A percentile compares a stretch with the other conserved stretches of the same genome.
These are phyloP conservation scores for Microcebus tavaratra DNA, from an alignment of 2,113 vertebrate genomes.

Conservation along the genomic window DNA sequence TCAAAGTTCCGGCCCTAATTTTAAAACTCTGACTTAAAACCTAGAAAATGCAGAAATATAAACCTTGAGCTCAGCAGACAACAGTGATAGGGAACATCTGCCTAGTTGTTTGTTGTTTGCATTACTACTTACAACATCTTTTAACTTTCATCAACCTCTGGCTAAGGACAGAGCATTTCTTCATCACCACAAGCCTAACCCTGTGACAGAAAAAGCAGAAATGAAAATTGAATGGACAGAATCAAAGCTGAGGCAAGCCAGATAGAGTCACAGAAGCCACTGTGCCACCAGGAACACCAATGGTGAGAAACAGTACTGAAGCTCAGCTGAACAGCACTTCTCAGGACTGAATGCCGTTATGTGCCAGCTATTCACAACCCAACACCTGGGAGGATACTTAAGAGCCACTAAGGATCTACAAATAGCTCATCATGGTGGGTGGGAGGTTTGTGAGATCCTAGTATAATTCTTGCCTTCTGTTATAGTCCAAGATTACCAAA, in stretches of 20 bases:
- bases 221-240: neutral
- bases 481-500: neutral
- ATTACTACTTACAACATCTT: slow-evolving; percentile 30
- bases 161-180: slow-evolving; percentile 1
- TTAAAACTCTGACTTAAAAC: slow-evolving; percentile 35
- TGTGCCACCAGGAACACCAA: neutral
- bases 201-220: slow-evolving; percentile 11
- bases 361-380: neutral
- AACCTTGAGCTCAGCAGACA: slow-evolving; percentile 57
- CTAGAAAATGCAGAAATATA: slow-evolving; percentile 41
- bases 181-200: neutral
- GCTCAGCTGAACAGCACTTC: neutral
- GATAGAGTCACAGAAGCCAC: neutral
- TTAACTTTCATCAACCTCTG: slow-evolving; percentile 18
- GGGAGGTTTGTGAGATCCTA: neutral
- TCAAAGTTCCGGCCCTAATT: slow-evolving; percentile 23
- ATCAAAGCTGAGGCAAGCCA: neutral
- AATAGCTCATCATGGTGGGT: neutral
- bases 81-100: neutral
- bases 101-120: neutral
- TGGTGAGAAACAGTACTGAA: neutral
- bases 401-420: neutral
- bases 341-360: neutral
- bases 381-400: neutral
- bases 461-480: neutral